Evolutionary conservation across 92 coral and sea anemone species (phyloP), one percentile per base, ranked within the genome.

Genomic region (Epizoanthus stellaris): DNA sequence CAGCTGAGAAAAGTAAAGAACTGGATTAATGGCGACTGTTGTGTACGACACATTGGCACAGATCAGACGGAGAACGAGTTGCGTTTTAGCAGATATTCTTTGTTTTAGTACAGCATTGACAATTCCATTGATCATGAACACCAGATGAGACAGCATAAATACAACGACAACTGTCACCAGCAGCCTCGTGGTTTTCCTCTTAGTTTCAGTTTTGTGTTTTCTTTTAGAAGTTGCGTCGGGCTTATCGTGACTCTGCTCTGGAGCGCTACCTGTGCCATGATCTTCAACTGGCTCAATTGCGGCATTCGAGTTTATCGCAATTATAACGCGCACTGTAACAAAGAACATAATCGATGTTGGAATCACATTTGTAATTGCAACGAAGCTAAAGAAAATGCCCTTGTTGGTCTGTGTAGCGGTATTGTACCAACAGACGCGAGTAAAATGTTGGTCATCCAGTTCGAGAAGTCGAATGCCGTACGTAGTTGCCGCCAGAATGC

Each of bases 1-100:
- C 49, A 68, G 14, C 54, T 69, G 52, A 10, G 74, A 69, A 40
- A 69, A 69, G 54, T 69, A 69, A 42, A 69, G 52, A 69, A 69
- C 34, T 0, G 74, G 74, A 7, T 69, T 69, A 13, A 69, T 8
- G 12, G 74, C 74, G 17, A 38, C 4, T 34, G 74, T 36, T 42
- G 74, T 69, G 53, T 69, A 69, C 0, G 49, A 69, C 20, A 69
- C 42, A 13, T 69, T 69, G n/a, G 47, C 39, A 2, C 20, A 3
- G 19, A 69, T 69, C 42, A 20, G 16, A 2, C 74, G 52, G 47
- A 69, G 47, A 14, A 69, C 11, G n/a, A 34, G 42, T 15, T 69
- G 74, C 9, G 45, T 69, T 69, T n/a, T 30, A 17, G 6, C 16
- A 38, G 52, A 17, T 45, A 39, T 5, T 17, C 15, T 14, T 45